These are phyloP conservation scores for Girardinichthys multiradiatus DNA, from an alignment of 2,113 vertebrate species.

Conservation along the genomic window DNA sequence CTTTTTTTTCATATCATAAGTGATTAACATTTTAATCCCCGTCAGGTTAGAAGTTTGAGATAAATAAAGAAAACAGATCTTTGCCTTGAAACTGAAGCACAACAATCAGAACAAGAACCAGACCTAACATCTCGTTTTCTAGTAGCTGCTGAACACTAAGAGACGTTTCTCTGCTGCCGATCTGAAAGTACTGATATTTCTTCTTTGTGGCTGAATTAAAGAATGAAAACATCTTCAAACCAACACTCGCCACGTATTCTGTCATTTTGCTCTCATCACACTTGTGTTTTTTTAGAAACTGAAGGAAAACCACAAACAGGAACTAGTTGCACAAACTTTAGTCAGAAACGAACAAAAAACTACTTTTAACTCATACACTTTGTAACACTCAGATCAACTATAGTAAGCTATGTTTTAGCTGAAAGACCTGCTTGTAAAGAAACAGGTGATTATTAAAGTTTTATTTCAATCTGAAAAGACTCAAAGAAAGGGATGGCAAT, in stretches of 20 bases:
- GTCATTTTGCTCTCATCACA: not conserved
- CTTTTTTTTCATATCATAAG: not conserved
- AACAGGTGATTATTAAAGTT: not conserved
- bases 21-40: not conserved
- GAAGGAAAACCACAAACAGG: not conserved
- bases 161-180: not conserved
- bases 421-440: not conserved
- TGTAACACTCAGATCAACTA: not conserved
- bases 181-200: not conserved
- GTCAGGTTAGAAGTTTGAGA: too few relatives aligned
- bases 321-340: not conserved
- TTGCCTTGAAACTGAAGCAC: conserved; percentile 3
- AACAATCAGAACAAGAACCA: not conserved
- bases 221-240: not conserved
- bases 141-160: not conserved
- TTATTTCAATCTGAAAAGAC: too few relatives aligned
- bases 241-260: not conserved
- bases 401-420: not conserved
- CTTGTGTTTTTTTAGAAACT: not conserved
- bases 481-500: too few relatives aligned
- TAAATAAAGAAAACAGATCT: not conserved
- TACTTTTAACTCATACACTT: not conserved
- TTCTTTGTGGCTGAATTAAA: not conserved
- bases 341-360: not conserved
- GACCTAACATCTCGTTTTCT: not conserved